phyloP scores from a whole-genome alignment of 2,888 invertebrate genomes.

The Scaptomyza tumidula region DNA sequence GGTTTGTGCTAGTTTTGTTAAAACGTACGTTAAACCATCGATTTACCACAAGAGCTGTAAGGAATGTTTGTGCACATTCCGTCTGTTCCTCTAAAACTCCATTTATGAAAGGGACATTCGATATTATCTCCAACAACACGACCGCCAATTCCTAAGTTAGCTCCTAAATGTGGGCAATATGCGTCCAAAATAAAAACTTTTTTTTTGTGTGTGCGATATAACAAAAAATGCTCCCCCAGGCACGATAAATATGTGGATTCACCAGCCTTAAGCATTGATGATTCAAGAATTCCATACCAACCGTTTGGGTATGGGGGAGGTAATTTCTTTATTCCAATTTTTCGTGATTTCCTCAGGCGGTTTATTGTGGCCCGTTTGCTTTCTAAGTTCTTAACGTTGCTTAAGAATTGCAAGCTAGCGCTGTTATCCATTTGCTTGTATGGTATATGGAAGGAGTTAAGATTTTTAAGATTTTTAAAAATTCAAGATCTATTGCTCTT shows the following conservation, averaged over 20 bases:
- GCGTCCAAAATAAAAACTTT: conserved; percentile 90
- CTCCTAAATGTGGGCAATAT: conserved; percentile 95
- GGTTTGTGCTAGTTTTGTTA: background rate
- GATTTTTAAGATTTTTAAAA: background rate
- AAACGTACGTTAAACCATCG: background rate
- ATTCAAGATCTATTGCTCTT: background rate
- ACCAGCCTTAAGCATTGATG: conserved; percentile 86
- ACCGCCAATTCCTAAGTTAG: conserved; percentile 93
- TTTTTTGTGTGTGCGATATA: conserved; percentile 88
- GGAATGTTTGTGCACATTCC: conserved; percentile 92
- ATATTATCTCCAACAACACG: conserved; percentile 91
- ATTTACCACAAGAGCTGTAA: conserved; percentile 86
- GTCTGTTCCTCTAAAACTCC: conserved; percentile 91
- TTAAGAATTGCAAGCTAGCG: conserved; percentile 47
- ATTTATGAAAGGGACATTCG: conserved; percentile 95
- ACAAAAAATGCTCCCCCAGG: conserved; percentile 89
- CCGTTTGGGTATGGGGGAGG: conserved; percentile 96
- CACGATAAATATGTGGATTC: conserved; percentile 87
- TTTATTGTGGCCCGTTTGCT: conserved; percentile 79
- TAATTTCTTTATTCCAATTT: conserved; percentile 86
- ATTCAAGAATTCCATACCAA: conserved; percentile 93
- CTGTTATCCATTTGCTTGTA: conserved; percentile 70
- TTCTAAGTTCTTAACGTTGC: conserved; percentile 1
- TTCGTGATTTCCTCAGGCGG: conserved; percentile 86
- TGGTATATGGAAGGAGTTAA: background rate